Evolutionary conservation across 2,888 invertebrate genomes (phyloP), one percentile per base, ranked within the genome.

Genomic region (Pachydiplax longipennis): DNA sequence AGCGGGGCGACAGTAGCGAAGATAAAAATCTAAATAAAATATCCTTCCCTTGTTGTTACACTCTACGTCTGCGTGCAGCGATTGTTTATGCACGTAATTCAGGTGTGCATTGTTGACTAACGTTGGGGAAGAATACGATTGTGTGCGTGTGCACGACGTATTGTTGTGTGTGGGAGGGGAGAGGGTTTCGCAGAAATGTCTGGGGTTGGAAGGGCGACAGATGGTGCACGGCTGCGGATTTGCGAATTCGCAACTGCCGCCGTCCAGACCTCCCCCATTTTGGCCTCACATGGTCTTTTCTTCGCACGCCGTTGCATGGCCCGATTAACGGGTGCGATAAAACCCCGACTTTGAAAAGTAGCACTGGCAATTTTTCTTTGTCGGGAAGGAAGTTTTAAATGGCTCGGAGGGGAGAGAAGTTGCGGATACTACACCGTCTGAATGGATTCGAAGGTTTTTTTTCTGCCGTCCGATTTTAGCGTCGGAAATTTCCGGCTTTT

Each of bases 121-220:
- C 25, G 3, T 18, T 31, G 31, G 73, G 12, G 31, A 13, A 31
- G 25, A 73, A 73, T 18, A 25, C 13, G 12, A n/a, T 22, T 22
- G 65, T 65, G 22, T n/a, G 65, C 8, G 48, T 25, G 53, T 4
- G 82, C 10, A 40, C 18, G 8, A 15, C 37, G 37, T n/a, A 37
- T 40, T 18, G 37, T 35, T 37, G 81, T 18, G 25, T 12, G 25
- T n/a, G 40, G n/a, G 37, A 6, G 81, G 15, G 81, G 44, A 12
- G 40, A 3, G 35, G 15, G 12, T 81, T 44, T 81, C n/a, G 37
- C 81, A 37, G 61, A 40, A 73, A 31, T 73, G 73, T 31, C 13
- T 73, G 73, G n/a, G n/a, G n/a, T n/a, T n/a, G n/a, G n/a, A n/a
- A n/a, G n/a, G 73, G 87, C 87, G 87, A 87, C 87, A 87, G 87